These are phyloP conservation scores for Pelvicachromis taeniatus DNA, from an alignment of 2,113 vertebrate species.

Conservation along the genomic window DNA sequence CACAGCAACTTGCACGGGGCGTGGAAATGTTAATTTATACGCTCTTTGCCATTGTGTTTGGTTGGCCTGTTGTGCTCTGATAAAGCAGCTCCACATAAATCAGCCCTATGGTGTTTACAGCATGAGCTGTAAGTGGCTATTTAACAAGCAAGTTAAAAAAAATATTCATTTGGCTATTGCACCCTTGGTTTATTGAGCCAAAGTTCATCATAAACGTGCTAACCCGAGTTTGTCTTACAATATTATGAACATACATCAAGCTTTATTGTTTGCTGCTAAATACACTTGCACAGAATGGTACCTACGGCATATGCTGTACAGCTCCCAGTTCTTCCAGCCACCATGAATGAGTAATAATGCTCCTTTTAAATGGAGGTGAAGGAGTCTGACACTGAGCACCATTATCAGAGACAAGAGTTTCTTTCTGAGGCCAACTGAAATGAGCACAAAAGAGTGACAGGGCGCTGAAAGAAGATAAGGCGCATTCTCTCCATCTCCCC, in stretches of 20 bases:
- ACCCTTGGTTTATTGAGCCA: neutral
- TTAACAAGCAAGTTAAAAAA: neutral
- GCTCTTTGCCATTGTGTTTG: neutral
- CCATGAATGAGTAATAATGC: conserved; percentile 11
- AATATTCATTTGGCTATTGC: neutral
- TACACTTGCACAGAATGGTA: neutral
- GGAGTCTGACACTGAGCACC: conserved; percentile 24
- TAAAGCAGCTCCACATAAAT: conserved; percentile 5
- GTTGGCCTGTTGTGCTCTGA: neutral
- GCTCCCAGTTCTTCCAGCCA: neutral
- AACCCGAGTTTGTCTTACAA: neutral
- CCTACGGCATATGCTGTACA: neutral
- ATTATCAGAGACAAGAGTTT: conserved; percentile 49
- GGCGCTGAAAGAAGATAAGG: conserved; percentile 55
- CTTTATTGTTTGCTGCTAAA: neutral
- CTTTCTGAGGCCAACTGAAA: conserved; percentile 32
- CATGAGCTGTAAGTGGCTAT: neutral
- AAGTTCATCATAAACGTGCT: neutral
- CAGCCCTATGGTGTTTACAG: neutral
- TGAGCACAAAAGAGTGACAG: conserved; percentile 44
- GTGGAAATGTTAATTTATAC: neutral
- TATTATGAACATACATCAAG: neutral
- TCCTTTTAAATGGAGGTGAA: conserved; percentile 40
- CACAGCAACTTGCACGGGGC: neutral
- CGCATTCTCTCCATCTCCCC: conserved; percentile 48